These are phyloP conservation scores for Telmatochromis bifrenatus DNA, from an alignment of 2,113 vertebrate species.

Conservation along the genomic window DNA sequence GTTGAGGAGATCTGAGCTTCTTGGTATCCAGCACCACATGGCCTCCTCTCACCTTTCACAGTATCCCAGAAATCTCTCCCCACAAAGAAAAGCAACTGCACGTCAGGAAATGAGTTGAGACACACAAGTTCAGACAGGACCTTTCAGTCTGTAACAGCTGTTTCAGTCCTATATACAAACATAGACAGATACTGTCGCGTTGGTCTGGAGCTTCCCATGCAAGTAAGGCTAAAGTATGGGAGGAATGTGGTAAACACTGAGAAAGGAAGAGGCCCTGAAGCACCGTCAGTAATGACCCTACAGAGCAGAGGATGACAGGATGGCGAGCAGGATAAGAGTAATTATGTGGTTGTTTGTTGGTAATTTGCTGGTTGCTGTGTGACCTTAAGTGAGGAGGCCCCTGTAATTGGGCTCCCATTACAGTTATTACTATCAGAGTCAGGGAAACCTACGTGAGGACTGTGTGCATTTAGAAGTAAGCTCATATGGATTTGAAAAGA, in stretches of 20 bases:
- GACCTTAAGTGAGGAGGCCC: slow-evolving; percentile 17
- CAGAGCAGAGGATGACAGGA: slow-evolving; percentile 16
- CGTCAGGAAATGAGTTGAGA: slow-evolving; percentile 17
- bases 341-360: slow-evolving; percentile 55
- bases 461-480: not conserved
- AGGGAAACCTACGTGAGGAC: not conserved
- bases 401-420: slow-evolving; percentile 23
- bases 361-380: slow-evolving; percentile 36
- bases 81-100: not conserved
- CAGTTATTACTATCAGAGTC: slow-evolving; percentile 25
- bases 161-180: not conserved
- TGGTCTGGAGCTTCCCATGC: slow-evolving; percentile 1
- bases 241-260: slow-evolving; percentile 53
- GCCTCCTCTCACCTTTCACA: not conserved
- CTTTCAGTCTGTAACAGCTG: slow-evolving; percentile 25
- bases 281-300: slow-evolving; percentile 39
- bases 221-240: slow-evolving; percentile 11
- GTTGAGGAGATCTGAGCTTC: not conserved
- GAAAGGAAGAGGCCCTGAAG: slow-evolving; percentile 34
- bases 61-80: not conserved
- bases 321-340: slow-evolving; percentile 39
- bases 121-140: slow-evolving; percentile 13
- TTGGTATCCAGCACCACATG: not conserved
- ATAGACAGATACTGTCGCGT: not conserved
- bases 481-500: not conserved